Evolutionary conservation across 1,140 invertebrate species (phyloP).

Genomic region (Cherax destructor): DNA sequence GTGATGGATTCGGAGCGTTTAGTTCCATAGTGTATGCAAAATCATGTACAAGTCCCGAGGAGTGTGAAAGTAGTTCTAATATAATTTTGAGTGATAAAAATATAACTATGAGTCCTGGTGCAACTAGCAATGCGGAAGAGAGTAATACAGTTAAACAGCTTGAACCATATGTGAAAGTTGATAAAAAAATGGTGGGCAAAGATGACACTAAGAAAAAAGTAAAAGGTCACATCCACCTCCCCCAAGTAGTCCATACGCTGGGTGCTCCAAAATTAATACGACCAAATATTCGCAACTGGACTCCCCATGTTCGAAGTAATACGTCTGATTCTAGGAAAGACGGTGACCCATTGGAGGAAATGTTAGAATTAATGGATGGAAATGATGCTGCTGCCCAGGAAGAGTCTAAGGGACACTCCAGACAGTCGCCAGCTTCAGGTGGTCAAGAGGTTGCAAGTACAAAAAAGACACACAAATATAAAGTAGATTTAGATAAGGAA

Average conservation of each 20-base stretch:
- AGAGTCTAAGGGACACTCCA: slow-evolving; percentile 41
- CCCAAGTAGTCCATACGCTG: slow-evolving; percentile 48
- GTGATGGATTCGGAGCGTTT: slow-evolving; percentile 40
- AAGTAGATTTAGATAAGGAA: slow-evolving; percentile 70
- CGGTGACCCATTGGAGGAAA: slow-evolving; percentile 39
- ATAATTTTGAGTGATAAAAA: background rate
- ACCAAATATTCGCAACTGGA: slow-evolving; percentile 49
- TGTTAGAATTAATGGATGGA: slow-evolving; percentile 56
- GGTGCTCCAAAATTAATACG: slow-evolving; percentile 48
- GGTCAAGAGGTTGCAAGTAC: slow-evolving; percentile 65
- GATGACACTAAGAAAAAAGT: slow-evolving; percentile 36
- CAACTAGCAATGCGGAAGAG: background rate
- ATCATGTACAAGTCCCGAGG: slow-evolving; percentile 11
- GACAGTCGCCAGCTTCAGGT: slow-evolving; percentile 3
- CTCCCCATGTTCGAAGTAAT: slow-evolving; percentile 23
- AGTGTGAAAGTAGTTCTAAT: slow-evolving; percentile 73
- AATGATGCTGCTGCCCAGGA: slow-evolving; percentile 19
- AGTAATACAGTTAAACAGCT: background rate
- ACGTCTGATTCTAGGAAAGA: background rate
- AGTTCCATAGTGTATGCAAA: slow-evolving; percentile 25
- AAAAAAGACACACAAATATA: slow-evolving; percentile 66
- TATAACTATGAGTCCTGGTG: background rate
- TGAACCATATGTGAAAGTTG: background rate
- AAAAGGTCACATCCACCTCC: slow-evolving; percentile 49
- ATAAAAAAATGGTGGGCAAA: slow-evolving; percentile 10